Conservation (phyloP, 2,888 invertebrate species). For the Malacosoma neustria region DNA sequence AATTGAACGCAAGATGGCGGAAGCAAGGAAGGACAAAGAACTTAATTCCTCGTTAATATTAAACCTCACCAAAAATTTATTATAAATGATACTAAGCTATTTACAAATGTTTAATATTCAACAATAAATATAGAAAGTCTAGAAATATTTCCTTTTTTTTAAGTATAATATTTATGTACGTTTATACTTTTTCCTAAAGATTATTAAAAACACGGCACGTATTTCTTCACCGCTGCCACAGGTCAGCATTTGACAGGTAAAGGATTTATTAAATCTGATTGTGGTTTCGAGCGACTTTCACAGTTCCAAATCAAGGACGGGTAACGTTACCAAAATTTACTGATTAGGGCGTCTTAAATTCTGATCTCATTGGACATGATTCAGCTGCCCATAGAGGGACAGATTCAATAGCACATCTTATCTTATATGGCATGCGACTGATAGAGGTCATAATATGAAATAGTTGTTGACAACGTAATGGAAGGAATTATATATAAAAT, state of each 20-base stretch:
- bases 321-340: background rate
- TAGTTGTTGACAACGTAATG: constrained; percentile 2
- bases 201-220: no score
- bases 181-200: no score
- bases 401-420: constrained; percentile 18
- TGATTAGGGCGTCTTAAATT: constrained; percentile 13
- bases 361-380: constrained; percentile 52
- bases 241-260: background rate
- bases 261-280: background rate
- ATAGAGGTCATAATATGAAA: constrained; percentile 12
- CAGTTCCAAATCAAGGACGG: background rate
- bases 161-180: no score
- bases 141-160: no score
- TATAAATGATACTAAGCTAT: no score
- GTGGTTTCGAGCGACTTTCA: background rate
- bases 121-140: no score
- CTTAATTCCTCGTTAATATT: no score
- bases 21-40: no score
- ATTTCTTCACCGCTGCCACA: background rate
- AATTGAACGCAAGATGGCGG: no score
- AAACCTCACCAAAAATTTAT: no score
- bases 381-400: constrained; percentile 37
- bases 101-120: no score
- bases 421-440: constrained; percentile 23
- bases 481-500: background rate